Evolutionary conservation across 2,888 invertebrate species (phyloP).

Genomic region (Serrognathus titanus): DNA sequence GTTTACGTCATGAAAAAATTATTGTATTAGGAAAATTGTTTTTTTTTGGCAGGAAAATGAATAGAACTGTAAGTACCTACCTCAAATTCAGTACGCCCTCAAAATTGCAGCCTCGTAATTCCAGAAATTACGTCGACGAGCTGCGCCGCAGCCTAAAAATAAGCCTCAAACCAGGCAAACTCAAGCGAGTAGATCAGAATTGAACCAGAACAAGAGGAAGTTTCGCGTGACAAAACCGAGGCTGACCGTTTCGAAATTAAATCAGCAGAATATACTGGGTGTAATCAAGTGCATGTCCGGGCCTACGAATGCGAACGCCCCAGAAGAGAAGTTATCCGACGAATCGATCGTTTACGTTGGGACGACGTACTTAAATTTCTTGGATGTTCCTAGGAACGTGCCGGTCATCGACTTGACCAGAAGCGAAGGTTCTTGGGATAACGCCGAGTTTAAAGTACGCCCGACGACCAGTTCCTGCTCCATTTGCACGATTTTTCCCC

Average conservation of each 20-base stretch:
- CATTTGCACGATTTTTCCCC: conserved; percentile 13
- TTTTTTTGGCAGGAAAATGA: background rate
- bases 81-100: background rate
- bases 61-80: background rate
- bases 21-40: background rate
- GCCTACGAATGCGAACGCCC: background rate
- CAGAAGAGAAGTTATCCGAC: background rate
- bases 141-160: background rate
- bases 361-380: conserved; percentile 2
- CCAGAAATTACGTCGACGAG: background rate
- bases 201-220: background rate
- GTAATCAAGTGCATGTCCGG: conserved; percentile 6
- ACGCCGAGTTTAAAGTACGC: conserved; percentile 4
- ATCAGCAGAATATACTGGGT: background rate
- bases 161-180: background rate
- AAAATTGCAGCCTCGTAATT: background rate
- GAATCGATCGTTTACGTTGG: conserved; percentile 9
- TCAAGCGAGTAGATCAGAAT: background rate
- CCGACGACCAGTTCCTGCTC: conserved; percentile 5
- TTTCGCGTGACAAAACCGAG: background rate
- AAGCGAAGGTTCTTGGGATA: conserved; percentile 9
- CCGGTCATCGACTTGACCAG: conserved; percentile 13
- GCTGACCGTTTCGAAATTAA: background rate
- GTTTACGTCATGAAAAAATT: background rate
- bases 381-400: conserved; percentile 5